Conservation (phyloP, 2,113 vertebrate species). For the Clinocottus analis region DNA sequence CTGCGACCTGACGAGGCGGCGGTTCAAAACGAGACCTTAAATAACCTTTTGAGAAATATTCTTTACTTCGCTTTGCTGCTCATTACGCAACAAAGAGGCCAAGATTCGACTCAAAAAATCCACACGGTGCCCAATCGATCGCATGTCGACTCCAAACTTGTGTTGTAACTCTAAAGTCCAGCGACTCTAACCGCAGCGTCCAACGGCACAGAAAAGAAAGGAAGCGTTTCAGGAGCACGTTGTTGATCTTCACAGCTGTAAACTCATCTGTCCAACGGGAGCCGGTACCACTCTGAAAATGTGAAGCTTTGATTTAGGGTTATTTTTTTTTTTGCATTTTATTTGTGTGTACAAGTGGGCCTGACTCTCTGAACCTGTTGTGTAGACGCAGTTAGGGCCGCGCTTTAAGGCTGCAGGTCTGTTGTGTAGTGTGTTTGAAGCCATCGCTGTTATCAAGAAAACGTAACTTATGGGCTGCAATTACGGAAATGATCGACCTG, state of each 20-base stretch:
- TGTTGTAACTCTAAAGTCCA: slow-evolving; percentile 36
- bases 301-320: slow-evolving; percentile 78
- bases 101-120: background rate
- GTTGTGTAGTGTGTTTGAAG: slow-evolving; percentile 73
- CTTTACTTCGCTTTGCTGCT: slow-evolving; percentile 2
- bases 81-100: background rate
- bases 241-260: no score
- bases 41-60: slow-evolving; percentile 22
- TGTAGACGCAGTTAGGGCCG: slow-evolving; percentile 59
- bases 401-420: slow-evolving; percentile 66
- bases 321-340: slow-evolving; percentile 37
- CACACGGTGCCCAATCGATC: background rate
- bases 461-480: slow-evolving; percentile 69
- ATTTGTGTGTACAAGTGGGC: slow-evolving; percentile 23
- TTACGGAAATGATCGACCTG: slow-evolving; percentile 72
- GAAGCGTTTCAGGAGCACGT: no score
- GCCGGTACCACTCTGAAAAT: slow-evolving; percentile 70
- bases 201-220: slow-evolving; percentile 1
- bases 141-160: slow-evolving; percentile 6
- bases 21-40: background rate
- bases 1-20: background rate
- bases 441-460: slow-evolving; percentile 64
- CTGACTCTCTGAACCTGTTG: slow-evolving; percentile 44
- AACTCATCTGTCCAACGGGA: no score
- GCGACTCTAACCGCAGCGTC: slow-evolving; percentile 16